Evolutionary conservation across 2,113 vertebrate genomes (phyloP), one percentile per base, ranked within the genome.

Genomic region (Halichoeres trimaculatus): DNA sequence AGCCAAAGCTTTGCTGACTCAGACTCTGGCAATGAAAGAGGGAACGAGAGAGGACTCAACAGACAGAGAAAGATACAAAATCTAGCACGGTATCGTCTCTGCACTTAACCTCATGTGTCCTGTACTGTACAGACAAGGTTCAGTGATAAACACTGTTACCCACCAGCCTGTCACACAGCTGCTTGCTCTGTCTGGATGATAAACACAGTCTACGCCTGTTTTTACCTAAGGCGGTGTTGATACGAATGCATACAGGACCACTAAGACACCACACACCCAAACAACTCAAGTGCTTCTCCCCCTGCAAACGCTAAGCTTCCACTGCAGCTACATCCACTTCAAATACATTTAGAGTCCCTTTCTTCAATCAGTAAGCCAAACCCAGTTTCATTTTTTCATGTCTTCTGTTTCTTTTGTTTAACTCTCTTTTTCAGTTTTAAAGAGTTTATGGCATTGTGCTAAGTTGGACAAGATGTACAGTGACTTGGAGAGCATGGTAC

Each of bases 71-170:
- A 59, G 34, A 43, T 48, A 53, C 67, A 24, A 13, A 14, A 10
- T 48, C 16, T 24, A 64, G 61, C 58, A n/a, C n/a, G n/a, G n/a
- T 35, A 68, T 51, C 47, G 88, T 93, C 40, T 90, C 92, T 74
- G 90, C 90, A 17, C 93, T 83, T 40, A 79, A 94, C 91, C 74
- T 23, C 80, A 13, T 51, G 30, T 50, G 36, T 66, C 57, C n/a
- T 58, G 10, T 30, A 24, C 66, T 30, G 30, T 30, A 30, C 63
- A 56, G 66, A 76, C 51, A 74, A 36, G 22, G 34, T 41, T 51
- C 40, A 69, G 50, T 45, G 34, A 64, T 67, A 73, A 76, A 56
- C 35, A 40, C 62, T 59, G 57, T 19, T 36, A 67, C 69, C 59
- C 72, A 51, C n/a, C 50, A 68, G 61, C 61, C 45, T 52, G 52